Conservation (phyloP, 2,113 vertebrate species). For the Eublepharis macularius region DNA sequence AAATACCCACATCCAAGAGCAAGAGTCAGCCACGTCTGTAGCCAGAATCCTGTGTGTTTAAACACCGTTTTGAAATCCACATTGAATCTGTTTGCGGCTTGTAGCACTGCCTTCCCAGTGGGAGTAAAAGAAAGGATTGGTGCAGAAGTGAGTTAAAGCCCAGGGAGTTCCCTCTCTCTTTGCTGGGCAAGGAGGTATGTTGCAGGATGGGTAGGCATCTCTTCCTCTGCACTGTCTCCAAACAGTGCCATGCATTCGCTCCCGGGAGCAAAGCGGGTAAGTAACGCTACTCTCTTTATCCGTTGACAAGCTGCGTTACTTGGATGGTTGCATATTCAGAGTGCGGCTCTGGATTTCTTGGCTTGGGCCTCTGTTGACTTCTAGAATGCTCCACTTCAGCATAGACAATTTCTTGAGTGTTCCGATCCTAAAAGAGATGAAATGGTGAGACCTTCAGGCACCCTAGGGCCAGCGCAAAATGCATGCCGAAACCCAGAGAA, state of each 20-base stretch:
- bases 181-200: not conserved
- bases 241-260: too few species aligned
- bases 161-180: accelerated
- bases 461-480: not conserved
- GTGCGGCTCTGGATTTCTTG: not conserved
- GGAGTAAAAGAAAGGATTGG: too few species aligned
- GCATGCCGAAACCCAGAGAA: not conserved
- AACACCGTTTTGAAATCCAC: not conserved
- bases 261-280: not conserved
- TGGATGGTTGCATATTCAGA: conserved; percentile 38
- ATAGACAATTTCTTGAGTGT: conserved; percentile 37
- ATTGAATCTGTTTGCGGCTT: not conserved
- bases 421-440: conserved; percentile 13
- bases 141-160: accelerated
- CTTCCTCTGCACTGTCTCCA: not conserved
- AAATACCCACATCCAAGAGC: too few species aligned
- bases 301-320: not conserved
- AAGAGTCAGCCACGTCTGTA: not conserved
- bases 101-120: not conserved
- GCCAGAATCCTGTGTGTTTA: not conserved
- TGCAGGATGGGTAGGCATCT: too few species aligned
- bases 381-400: conserved; percentile 40
- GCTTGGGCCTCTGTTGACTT: accelerated
- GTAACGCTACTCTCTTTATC: not conserved
- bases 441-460: not conserved